phyloP scores from a whole-genome alignment of 2,113 vertebrate species.

The Heterotis niloticus region DNA sequence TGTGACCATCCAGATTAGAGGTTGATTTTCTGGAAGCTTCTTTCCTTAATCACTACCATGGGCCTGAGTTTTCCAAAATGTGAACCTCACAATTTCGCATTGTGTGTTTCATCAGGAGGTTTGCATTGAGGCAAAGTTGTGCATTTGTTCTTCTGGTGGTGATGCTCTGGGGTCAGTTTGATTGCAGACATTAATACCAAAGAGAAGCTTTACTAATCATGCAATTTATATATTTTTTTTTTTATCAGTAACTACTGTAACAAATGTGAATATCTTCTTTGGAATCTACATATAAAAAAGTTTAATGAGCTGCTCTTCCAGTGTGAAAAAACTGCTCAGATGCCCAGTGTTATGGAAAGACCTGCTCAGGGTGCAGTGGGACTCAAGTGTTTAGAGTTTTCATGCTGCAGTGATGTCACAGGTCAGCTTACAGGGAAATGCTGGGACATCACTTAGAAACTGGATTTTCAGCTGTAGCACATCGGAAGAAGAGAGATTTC shows the following conservation, averaged over 20 bases:
- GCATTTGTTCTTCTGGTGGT: no score
- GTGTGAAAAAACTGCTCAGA: no score
- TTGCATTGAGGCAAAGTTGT: no score
- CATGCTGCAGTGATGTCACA: no score
- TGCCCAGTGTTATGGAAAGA: not conserved
- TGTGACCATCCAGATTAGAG: no score
- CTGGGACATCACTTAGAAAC: not conserved
- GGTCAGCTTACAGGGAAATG: not conserved
- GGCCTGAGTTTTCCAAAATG: not conserved
- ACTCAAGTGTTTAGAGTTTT: not conserved
- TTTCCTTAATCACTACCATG: not conserved
- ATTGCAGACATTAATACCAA: not conserved
- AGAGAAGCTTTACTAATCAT: constrained; percentile 16
- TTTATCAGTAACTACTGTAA: constrained; percentile 12
- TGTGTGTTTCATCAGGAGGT: no score
- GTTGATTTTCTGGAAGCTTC: no score
- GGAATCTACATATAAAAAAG: not conserved
- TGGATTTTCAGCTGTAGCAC: not conserved
- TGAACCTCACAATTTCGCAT: no score
- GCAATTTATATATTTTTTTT: not conserved
- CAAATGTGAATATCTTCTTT: constrained; percentile 24
- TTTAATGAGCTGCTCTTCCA: not conserved
- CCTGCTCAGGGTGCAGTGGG: not conserved
- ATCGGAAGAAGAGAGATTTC: not conserved
- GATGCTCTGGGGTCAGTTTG: no score